Percentiles rank a stretch among this genome's conserved stretches.
Conservation (phyloP, 2,888 invertebrate species). For the Lasioglossum morio region DNA sequence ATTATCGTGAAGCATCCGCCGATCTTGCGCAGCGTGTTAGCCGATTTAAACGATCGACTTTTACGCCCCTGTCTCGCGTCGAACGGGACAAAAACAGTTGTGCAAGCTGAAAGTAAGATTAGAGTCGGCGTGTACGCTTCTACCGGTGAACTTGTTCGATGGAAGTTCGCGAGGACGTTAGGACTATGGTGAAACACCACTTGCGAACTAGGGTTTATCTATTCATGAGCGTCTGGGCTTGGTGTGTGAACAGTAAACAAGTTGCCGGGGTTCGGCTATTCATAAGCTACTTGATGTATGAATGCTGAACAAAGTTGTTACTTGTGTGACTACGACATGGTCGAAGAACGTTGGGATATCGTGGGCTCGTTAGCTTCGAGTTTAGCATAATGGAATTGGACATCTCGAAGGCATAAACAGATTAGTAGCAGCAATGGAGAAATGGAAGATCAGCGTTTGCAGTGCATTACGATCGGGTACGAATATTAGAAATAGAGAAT, state of each 20-base stretch:
- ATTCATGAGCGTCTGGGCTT: background rate
- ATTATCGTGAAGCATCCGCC: background rate
- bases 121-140: background rate
- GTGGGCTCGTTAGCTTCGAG: background rate
- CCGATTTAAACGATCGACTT: slow-evolving; percentile 3
- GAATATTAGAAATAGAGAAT: background rate
- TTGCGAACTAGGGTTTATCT: background rate
- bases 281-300: background rate
- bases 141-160: background rate
- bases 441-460: background rate
- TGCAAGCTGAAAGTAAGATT: slow-evolving; percentile 7
- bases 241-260: background rate
- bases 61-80: background rate
- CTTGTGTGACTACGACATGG: background rate
- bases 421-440: background rate
- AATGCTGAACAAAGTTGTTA: background rate
- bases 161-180: background rate
- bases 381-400: background rate
- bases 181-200: background rate
- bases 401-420: background rate
- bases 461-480: too few species aligned
- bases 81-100: background rate
- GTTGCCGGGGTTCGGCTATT: background rate
- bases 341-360: background rate
- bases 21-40: background rate